Evolutionary conservation across 2,113 vertebrate genomes (phyloP), one percentile per base, ranked within the genome.

Genomic region (Oryzias melastigma): DNA sequence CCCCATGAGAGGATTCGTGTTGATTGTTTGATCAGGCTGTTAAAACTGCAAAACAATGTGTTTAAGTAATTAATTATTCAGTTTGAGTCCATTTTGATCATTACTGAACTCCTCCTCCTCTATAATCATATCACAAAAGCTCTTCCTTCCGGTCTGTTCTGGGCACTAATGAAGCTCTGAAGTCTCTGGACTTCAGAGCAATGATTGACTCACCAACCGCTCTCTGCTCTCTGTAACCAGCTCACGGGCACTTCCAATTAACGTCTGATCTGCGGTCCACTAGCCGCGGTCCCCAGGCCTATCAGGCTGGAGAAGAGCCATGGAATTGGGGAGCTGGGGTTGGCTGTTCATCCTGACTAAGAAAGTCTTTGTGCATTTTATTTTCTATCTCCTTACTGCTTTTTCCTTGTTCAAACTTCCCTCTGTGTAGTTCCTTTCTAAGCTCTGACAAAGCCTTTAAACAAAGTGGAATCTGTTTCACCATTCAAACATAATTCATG

Each of bases 201-300:
- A 50, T 80, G 81, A 86, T 73, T 78, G 84, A 83, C 80, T 81
- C 58, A 62, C 65, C 80, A 41, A 41, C 59, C 46, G 40, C 70
- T 75, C 61, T 65, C 52, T 76, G 60, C 65, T 85, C 69, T 66
- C 68, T 61, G 19, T 75, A 78, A 70, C 55, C 71, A 61, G 61
- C 77, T 76, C 77, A 85, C 84, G 80, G 84, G 73, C 84, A 75
- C 68, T 68, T 84, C 75, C 84, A 85, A 80, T 88, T 81, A 85
- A 73, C 69, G 65, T 81, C 69, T 58, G 73, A 66, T 71, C 77
- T 55, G 19, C 56, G 68, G 66, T 73, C 27, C 62, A 27, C 76
- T 53, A 51, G 71, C 65, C 17, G 25, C 24, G n/a, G 75, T 83
- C 69, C 66, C 79, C 25, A 7, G 70, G 65, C 71, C 62, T 50